Percentiles rank a stretch among this genome's conserved stretches.
Evolutionary conservation across 2,113 vertebrate species (phyloP).

Genomic region (Opisthocomus hoazin): DNA sequence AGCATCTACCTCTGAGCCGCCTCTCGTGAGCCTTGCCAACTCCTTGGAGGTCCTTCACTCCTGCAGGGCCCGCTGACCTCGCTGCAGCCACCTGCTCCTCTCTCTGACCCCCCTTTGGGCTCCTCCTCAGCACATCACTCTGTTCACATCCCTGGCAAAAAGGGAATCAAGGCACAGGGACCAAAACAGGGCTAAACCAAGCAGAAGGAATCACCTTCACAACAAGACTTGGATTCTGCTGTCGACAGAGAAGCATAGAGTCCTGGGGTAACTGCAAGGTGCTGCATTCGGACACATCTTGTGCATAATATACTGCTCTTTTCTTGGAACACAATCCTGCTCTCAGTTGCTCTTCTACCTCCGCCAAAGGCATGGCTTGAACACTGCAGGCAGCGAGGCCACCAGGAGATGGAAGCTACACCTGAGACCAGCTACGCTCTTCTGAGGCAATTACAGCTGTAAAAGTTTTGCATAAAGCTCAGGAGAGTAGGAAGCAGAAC

Average conservation of each 20-base stretch:
- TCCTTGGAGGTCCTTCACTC: not conserved
- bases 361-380: not conserved
- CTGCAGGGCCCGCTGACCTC: fast-evolving
- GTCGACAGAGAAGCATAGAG: not conserved
- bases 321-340: not conserved
- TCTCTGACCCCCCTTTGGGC: not conserved
- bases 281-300: not conserved
- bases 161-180: not conserved
- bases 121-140: not conserved
- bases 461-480: not conserved
- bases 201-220: not conserved
- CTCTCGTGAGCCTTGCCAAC: not conserved
- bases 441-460: not conserved
- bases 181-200: not conserved
- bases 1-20: not conserved
- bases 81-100: not conserved
- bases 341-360: not conserved
- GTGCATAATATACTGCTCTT: not conserved
- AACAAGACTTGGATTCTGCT: not conserved
- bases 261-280: not conserved
- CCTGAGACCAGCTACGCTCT: not conserved
- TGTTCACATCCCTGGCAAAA: not conserved
- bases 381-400: fast-evolving
- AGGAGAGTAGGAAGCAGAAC: not conserved
- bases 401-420: not conserved